phyloP scores from a whole-genome alignment of 2,888 invertebrate species.

The Cantharis lateralis region DNA sequence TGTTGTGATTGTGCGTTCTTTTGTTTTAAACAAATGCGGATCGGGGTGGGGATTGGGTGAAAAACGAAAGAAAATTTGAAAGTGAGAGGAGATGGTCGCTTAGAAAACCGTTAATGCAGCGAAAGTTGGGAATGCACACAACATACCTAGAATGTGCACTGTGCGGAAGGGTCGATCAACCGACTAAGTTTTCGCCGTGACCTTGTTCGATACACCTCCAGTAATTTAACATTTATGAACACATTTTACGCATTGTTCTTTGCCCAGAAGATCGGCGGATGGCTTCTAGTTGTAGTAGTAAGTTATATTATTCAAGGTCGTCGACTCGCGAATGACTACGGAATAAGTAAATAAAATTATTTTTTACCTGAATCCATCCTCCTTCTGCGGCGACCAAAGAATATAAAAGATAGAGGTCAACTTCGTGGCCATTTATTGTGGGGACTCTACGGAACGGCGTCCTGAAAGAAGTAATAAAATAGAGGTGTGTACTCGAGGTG shows the following conservation, averaged over 20 bases:
- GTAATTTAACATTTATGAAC: background rate
- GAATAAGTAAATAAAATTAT: constrained; percentile 36
- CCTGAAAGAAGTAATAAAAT: constrained; percentile 48
- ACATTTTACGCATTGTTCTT: background rate
- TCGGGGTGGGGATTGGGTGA: background rate
- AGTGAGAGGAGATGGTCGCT: background rate
- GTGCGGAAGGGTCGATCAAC: constrained; percentile 36
- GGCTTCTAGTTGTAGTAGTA: background rate
- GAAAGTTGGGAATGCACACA: constrained; percentile 2
- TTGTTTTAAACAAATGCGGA: background rate
- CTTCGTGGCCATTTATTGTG: constrained; percentile 84
- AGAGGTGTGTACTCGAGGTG: constrained; percentile 22
- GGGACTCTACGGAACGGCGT: constrained; percentile 69
- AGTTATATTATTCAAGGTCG: background rate
- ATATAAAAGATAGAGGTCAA: constrained; percentile 92
- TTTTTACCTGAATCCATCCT: constrained; percentile 89
- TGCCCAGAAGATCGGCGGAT: background rate
- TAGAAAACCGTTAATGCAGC: background rate
- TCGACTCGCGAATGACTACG: background rate
- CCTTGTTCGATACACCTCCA: constrained; percentile 55
- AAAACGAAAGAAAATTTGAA: background rate
- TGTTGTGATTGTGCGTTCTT: background rate
- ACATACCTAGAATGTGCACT: background rate
- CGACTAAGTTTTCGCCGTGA: constrained; percentile 50
- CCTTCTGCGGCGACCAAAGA: constrained; percentile 89